Evolutionary conservation across 2,797 vertebrate species (phyloP).

Genomic region (Micropoecilia bifurca): DNA sequence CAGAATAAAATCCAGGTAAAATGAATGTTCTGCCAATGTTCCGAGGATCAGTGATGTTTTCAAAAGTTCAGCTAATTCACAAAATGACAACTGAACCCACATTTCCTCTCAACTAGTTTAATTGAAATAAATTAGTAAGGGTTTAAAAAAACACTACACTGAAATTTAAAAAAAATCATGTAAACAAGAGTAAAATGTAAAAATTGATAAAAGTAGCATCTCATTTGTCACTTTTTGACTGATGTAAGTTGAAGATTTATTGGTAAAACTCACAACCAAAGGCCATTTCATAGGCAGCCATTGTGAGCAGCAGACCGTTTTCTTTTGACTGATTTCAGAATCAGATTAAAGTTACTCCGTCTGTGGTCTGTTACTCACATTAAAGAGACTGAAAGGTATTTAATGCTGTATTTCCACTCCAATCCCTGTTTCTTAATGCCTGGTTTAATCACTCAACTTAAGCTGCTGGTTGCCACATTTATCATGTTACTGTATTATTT

Average conservation of each 20-base stretch:
- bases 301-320: neutral
- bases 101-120: neutral
- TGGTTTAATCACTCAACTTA: neutral
- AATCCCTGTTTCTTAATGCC: constrained; percentile 15
- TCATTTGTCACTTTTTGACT: neutral
- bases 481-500: constrained; percentile 45
- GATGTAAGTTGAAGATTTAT: neutral
- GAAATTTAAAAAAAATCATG: neutral
- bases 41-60: neutral
- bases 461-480: constrained; percentile 25
- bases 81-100: neutral
- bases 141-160: no score
- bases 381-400: neutral
- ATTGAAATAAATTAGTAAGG: no score
- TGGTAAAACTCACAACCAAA: neutral
- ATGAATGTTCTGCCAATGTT: neutral
- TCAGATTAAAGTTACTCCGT: neutral
- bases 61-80: neutral
- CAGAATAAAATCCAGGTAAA: neutral
- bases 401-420: neutral
- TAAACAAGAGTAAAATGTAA: neutral
- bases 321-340: neutral
- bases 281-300: neutral
- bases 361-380: constrained; percentile 46
- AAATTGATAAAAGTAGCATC: neutral